Percentiles rank a stretch among this genome's conserved stretches.
These are phyloP conservation scores for Sisyra terminalis DNA, from an alignment of 2,888 invertebrate genomes.

Conservation along the genomic window DNA sequence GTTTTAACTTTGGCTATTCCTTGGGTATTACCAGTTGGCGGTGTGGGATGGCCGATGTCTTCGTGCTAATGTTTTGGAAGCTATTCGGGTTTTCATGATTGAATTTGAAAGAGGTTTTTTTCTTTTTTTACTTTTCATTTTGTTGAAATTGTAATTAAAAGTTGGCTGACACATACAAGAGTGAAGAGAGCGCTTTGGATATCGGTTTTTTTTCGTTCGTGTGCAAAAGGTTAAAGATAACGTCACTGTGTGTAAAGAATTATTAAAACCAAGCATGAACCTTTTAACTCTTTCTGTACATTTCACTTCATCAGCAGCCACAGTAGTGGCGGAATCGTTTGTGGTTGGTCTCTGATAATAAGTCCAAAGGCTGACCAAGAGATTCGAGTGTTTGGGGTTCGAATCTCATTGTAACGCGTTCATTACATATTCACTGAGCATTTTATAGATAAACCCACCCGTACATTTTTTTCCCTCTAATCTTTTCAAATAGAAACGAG, in stretches of 20 bases:
- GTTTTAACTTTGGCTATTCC: constrained; percentile 7
- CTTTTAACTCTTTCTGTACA: constrained; percentile 23
- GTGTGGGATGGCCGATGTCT: background rate
- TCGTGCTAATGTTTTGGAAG: background rate
- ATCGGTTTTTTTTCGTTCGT: too few relatives aligned
- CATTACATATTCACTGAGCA: too few relatives aligned
- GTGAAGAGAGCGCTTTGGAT: background rate
- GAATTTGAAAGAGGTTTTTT: too few relatives aligned
- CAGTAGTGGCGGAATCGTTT: too few relatives aligned
- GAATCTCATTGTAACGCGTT: too few relatives aligned
- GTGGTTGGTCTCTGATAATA: too few relatives aligned
- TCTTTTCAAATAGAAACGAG: too few relatives aligned
- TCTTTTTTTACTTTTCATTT: background rate
- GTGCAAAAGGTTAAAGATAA: constrained; percentile 15
- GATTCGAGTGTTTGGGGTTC: too few relatives aligned
- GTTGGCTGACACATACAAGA: background rate
- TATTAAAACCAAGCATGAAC: constrained; percentile 23
- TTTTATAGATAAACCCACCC: too few relatives aligned
- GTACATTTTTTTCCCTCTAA: too few relatives aligned
- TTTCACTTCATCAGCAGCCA: constrained; percentile 16
- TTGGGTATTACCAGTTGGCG: background rate
- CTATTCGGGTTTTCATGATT: background rate
- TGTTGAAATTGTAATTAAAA: background rate
- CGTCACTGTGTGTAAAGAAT: constrained; percentile 20
- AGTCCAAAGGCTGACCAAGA: too few relatives aligned